phyloP scores from a whole-genome alignment of 2,113 vertebrate species.

The Tursiops truncatus region DNA sequence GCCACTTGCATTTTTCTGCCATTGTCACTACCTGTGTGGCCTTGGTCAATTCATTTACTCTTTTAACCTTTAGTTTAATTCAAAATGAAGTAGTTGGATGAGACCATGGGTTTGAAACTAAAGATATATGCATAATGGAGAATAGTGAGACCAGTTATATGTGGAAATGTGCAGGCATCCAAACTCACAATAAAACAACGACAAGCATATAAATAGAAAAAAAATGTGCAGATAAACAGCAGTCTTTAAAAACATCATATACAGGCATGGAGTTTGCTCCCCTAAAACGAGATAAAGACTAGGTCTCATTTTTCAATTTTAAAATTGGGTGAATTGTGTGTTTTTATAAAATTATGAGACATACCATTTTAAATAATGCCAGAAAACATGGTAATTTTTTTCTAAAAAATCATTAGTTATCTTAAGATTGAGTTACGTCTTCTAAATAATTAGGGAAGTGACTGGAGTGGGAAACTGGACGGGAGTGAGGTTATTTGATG shows the following conservation, averaged over 20 bases:
- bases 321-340: background rate
- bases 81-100: background rate
- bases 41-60: background rate
- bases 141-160: background rate
- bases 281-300: background rate
- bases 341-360: background rate
- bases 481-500: background rate
- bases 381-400: background rate
- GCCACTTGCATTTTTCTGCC: background rate
- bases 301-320: background rate
- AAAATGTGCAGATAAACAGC: background rate
- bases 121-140: background rate
- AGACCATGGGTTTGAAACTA: background rate
- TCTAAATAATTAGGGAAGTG: background rate
- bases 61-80: background rate
- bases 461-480: background rate
- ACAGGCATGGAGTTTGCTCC: background rate
- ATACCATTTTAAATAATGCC: background rate
- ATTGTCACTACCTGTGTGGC: background rate
- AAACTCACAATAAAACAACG: background rate
- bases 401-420: background rate
- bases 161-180: background rate
- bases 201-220: background rate
- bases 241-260: background rate
- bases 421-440: background rate